A percentile compares a stretch with the other conserved stretches of the same genome.
Evolutionary conservation across 1,140 invertebrate genomes (phyloP).

Genomic region (Agrilus planipennis): DNA sequence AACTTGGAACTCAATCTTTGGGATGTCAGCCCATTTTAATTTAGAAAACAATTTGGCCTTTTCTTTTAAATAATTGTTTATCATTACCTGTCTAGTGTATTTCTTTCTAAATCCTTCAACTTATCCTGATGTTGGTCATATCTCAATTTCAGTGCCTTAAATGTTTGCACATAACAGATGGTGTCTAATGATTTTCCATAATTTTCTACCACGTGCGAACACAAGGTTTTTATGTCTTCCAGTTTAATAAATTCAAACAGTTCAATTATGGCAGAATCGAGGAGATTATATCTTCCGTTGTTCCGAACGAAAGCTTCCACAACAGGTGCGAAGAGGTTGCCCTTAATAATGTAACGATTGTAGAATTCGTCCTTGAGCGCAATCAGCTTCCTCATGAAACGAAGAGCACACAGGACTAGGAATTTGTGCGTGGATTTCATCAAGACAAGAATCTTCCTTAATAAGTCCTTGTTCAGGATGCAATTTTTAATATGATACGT

Average conservation of each 20-base stretch:
- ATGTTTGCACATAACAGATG: constrained; percentile 95
- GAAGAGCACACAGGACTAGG: constrained; percentile 87
- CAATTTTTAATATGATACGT: constrained; percentile 98
- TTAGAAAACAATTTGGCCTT: too few relatives aligned
- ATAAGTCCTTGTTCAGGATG: constrained; percentile 91
- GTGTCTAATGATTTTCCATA: constrained; percentile 87
- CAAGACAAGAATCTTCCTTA: constrained; percentile 86
- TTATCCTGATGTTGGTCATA: constrained; percentile 94
- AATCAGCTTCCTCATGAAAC: constrained; percentile 95
- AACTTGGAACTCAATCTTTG: too few relatives aligned
- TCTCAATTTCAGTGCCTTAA: constrained; percentile 78
- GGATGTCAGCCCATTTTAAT: too few relatives aligned
- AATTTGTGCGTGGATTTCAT: constrained; percentile 98
- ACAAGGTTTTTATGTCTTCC: constrained; percentile 93
- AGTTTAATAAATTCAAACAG: constrained; percentile 98
- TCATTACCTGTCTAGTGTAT: constrained; percentile 54
- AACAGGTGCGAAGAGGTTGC: constrained; percentile 89
- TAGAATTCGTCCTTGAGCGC: constrained; percentile 98
- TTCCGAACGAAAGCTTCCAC: constrained; percentile 94
- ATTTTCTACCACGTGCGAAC: constrained; percentile 88
- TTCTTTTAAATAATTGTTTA: too few relatives aligned
- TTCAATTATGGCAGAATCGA: constrained; percentile 98
- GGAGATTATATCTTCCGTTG: constrained; percentile 90
- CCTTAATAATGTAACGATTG: constrained; percentile 89
- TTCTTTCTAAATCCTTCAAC: constrained; percentile 70